Base-by-base conservation (phyloP, 2,888 invertebrate genomes). In the Folsomia manolachei region DNA sequence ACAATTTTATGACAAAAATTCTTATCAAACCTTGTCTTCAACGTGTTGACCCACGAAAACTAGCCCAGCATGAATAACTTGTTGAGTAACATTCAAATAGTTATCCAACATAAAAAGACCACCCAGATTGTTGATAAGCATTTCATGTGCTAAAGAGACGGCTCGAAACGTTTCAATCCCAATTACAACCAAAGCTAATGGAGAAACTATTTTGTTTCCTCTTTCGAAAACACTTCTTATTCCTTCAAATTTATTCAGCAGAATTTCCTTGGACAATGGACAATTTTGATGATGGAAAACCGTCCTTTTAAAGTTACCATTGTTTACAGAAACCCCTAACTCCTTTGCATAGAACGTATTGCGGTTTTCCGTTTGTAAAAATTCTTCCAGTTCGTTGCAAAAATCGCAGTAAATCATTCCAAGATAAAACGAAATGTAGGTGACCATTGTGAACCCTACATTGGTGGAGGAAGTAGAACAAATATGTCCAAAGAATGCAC, bases 351-450 rank as follows among this genome's bases (percentile, higher is more conserved):
- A 56, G 4, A 56, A 56, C 7, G 21, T 56, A 21, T 56, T 56
- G 7, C n/a, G 7, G 21, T 56, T 39, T 14, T 39, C 23, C 1
- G 23, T 2, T 62, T 7, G 1, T 19, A 62, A 26, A 26, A 21
- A 14, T 26, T 21, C 21, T 69, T 71, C 71, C 39, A 74, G 18
- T 18, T 74, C 71, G 2, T 66, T 26, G 39, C 74, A 74, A 69
- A 74, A 74, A n/a, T 74, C 74, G n/a, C 70, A 69, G 27, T 69
- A 74, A 23, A 74, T 69, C 52, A 69, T 24, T 18, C 71, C 52
- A 27, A 71, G 27, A 7, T 71, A 69, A 25, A 71, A 25, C 9
- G 70, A 61, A 39, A 24, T 56, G 2, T 61, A 66, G 19, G 67
- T 61, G n/a, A 74, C 62, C 18, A 71, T 21, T 14, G 70, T 61